phyloP scores from a whole-genome alignment of 2,113 vertebrate genomes.

The Sterna hirundo region DNA sequence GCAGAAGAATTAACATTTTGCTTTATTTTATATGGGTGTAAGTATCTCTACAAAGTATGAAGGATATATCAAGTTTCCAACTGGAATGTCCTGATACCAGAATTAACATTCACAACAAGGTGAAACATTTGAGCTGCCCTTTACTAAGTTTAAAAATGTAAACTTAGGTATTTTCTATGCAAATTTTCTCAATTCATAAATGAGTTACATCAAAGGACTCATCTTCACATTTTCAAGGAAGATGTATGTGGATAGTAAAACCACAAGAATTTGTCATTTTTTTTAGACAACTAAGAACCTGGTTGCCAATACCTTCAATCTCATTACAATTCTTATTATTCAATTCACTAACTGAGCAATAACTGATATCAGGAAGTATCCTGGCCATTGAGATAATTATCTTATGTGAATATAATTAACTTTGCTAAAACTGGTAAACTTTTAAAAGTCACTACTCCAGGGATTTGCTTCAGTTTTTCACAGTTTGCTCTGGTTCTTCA shows the following conservation, averaged over 20 bases:
- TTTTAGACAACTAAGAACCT: not conserved
- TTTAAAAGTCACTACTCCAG: not conserved
- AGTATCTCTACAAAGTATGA: not conserved
- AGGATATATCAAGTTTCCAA: not conserved
- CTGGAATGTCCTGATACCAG: not conserved
- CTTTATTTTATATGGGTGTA: not conserved
- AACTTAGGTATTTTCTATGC: not conserved
- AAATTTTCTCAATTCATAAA: not conserved
- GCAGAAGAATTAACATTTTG: not conserved
- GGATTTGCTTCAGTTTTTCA: conserved; percentile 19
- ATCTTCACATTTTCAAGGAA: not conserved
- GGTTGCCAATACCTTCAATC: not conserved
- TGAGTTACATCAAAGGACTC: not conserved
- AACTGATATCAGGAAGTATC: not conserved
- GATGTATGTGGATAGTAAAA: not conserved
- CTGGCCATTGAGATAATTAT: not conserved
- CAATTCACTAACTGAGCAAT: not conserved
- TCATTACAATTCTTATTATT: not conserved
- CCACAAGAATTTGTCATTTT: not conserved
- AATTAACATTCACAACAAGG: not conserved
- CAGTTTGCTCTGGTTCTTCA: conserved; percentile 26
- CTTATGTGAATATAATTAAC: not conserved
- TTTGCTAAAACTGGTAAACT: not conserved
- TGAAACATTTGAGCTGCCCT: not conserved
- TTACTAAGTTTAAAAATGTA: not conserved